These are phyloP conservation scores for Caerostris extrusa DNA, from an alignment of 1,140 invertebrate genomes.

Conservation along the genomic window DNA sequence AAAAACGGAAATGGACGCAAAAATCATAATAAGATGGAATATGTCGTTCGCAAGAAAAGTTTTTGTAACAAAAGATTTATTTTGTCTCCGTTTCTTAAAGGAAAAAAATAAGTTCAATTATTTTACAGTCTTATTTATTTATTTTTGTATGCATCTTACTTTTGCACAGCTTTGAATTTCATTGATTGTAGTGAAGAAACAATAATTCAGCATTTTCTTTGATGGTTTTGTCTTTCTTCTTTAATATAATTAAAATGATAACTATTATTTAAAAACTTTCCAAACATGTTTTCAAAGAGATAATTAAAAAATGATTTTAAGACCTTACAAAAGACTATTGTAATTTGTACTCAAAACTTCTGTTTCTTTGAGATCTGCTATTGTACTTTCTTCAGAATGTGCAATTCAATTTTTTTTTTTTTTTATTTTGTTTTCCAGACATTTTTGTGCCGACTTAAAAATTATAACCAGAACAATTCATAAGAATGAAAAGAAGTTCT, in stretches of 20 bases:
- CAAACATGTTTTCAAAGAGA: too few species aligned
- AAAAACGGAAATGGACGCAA: conserved; percentile 14
- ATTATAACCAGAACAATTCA: too few species aligned
- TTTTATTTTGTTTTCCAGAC: too few species aligned
- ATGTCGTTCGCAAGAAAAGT: not conserved
- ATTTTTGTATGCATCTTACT: not conserved
- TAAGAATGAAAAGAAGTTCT: too few species aligned
- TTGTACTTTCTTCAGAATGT: too few species aligned
- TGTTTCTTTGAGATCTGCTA: too few species aligned
- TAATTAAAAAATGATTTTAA: too few species aligned
- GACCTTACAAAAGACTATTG: too few species aligned
- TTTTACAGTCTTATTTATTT: not conserved
- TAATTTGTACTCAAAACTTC: too few species aligned
- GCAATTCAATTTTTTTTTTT: too few species aligned
- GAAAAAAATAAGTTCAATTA: not conserved
- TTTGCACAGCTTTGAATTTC: not conserved
- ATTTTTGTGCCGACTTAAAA: too few species aligned
- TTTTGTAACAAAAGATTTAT: not conserved
- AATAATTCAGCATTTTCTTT: not conserved
- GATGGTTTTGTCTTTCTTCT: not conserved
- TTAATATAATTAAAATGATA: not conserved
- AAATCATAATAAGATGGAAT: not conserved
- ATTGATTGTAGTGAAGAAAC: not conserved
- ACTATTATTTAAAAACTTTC: not conserved
- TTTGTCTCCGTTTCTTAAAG: not conserved